A percentile compares a stretch with the other conserved stretches of the same genome.
These are phyloP conservation scores for Synergus gifuensis DNA, from an alignment of 2,888 invertebrate genomes.

Conservation along the genomic window DNA sequence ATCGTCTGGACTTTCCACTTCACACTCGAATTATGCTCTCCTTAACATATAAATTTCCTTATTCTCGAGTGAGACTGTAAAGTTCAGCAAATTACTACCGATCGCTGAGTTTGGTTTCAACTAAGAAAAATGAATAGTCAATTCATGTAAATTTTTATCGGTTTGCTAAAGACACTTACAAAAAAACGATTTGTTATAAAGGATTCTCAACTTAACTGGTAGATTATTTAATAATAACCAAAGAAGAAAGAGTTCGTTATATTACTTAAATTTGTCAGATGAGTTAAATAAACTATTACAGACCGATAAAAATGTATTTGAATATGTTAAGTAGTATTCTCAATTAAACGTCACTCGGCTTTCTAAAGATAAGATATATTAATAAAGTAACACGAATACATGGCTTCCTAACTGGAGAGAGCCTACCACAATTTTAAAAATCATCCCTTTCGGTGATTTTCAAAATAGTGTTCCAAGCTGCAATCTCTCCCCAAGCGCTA, in stretches of 20 bases:
- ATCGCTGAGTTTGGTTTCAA: slow-evolving; percentile 20
- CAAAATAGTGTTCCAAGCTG: neutral
- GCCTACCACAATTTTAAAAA: neutral
- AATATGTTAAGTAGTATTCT: slow-evolving; percentile 1
- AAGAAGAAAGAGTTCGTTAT: slow-evolving; percentile 2
- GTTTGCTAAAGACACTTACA: neutral
- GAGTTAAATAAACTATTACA: neutral
- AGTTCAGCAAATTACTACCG: slow-evolving; percentile 63
- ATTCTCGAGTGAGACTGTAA: slow-evolving; percentile 72
- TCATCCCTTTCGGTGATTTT: neutral
- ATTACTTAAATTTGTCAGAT: slow-evolving; percentile 9
- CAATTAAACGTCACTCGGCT: neutral
- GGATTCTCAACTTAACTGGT: neutral
- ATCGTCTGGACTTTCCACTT: slow-evolving; percentile 67
- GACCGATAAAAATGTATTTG: slow-evolving; percentile 20
- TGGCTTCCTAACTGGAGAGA: slow-evolving; percentile 25
- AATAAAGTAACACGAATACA: slow-evolving; percentile 6
- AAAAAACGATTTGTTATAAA: neutral
- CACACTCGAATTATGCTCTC: slow-evolving; percentile 59
- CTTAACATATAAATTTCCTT: slow-evolving; percentile 8
- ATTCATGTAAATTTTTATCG: slow-evolving; percentile 16
- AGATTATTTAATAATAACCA: slow-evolving; percentile 17
- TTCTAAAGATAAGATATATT: slow-evolving; percentile 22
- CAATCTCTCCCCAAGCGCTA: slow-evolving; percentile 58
- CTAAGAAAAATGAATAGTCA: slow-evolving; percentile 24